phyloP scores from a whole-genome alignment of 2,888 invertebrate genomes.

The Platycnemis pennipes region DNA sequence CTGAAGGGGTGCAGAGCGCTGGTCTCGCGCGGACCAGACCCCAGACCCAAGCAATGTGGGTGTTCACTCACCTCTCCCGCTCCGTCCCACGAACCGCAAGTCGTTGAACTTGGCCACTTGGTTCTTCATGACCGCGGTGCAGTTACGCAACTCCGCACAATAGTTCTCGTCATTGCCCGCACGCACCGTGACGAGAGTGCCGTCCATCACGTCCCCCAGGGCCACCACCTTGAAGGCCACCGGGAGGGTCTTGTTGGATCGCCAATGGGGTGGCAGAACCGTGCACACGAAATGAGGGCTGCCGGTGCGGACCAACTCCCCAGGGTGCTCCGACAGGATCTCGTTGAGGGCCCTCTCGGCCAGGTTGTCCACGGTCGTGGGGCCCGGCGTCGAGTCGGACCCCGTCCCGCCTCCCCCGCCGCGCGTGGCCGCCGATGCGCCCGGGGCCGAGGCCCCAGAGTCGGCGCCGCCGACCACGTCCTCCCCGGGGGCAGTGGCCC shows the following conservation, averaged over 20 bases:
- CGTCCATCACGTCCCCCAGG: conserved; percentile 95
- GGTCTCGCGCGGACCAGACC: too few relatives aligned
- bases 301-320: conserved; percentile 96
- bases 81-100: conserved; percentile 97
- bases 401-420: conserved; percentile 23
- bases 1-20: too few relatives aligned
- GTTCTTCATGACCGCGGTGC: conserved; percentile 96
- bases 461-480: conserved; percentile 18
- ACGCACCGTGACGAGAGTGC: conserved; percentile 94
- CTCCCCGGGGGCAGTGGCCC: conserved; percentile 32
- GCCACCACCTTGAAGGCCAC: conserved; percentile 97
- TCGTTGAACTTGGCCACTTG: conserved; percentile 99
- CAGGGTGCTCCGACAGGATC: conserved; percentile 93
- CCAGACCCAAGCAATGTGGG: not conserved
- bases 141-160: conserved; percentile 95
- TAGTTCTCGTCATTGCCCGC: conserved; percentile 99
- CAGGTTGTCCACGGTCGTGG: conserved; percentile 88
- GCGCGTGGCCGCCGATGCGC: conserved; percentile 36
- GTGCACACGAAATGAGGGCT: conserved; percentile 96
- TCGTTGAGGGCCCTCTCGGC: conserved; percentile 92
- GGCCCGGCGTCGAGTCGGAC: conserved; percentile 50
- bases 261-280: conserved; percentile 96
- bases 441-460: conserved; percentile 60
- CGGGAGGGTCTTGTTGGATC: conserved; percentile 97
- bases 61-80: conserved; percentile 92